Evolutionary conservation across 2,888 invertebrate species (phyloP).

Genomic region (Drosophila diplacantha): DNA sequence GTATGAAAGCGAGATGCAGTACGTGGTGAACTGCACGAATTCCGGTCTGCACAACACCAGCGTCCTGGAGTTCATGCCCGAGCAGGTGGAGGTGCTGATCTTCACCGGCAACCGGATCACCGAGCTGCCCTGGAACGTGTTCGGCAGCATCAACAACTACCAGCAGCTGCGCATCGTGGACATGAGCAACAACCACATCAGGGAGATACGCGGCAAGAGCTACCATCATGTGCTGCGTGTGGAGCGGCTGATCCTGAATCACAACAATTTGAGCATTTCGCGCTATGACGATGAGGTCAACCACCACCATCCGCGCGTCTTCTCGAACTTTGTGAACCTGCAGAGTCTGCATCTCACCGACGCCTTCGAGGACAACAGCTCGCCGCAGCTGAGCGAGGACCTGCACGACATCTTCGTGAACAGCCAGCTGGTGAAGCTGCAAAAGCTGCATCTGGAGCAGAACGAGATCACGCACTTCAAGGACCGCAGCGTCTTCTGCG

Average conservation of each 20-base stretch:
- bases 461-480: constrained; percentile 85
- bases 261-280: constrained; percentile 83
- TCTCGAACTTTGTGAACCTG: constrained; percentile 85
- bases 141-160: constrained; percentile 82
- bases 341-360: constrained; percentile 85
- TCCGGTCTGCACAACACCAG: constrained; percentile 80
- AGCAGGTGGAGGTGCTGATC: constrained; percentile 83
- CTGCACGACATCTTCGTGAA: constrained; percentile 85
- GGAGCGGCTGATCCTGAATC: constrained; percentile 83
- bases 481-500: constrained; percentile 84
- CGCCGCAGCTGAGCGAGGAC: constrained; percentile 81
- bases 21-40: constrained; percentile 85
- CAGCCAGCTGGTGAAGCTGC: constrained; percentile 82
- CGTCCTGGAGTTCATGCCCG: constrained; percentile 82
- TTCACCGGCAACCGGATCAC: constrained; percentile 84
- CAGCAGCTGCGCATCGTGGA: constrained; percentile 82
- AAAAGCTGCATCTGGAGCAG: constrained; percentile 86
- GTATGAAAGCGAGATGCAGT: constrained; percentile 79
- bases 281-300: constrained; percentile 79
- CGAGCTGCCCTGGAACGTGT: constrained; percentile 84
- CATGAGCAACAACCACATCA: constrained; percentile 85
- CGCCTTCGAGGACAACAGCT: constrained; percentile 84
- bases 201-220: constrained; percentile 84
- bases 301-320: constrained; percentile 83
- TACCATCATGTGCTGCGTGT: constrained; percentile 86